Evolutionary conservation across 2,113 vertebrate genomes (phyloP).

Genomic region (Turnix velox): DNA sequence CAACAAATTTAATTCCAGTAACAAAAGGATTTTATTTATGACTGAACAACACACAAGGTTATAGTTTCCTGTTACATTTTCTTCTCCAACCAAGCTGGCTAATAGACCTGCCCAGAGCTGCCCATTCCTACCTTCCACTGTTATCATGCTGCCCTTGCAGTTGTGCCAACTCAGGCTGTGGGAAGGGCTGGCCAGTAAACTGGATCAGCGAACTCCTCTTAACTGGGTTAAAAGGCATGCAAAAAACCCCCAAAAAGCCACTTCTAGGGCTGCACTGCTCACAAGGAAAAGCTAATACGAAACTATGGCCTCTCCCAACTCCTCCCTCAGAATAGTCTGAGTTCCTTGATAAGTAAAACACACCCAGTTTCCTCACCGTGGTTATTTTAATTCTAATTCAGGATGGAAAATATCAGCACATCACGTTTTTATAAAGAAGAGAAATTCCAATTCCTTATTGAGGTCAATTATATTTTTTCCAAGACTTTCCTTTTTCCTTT

Average conservation of each 20-base stretch:
- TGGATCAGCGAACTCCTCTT: not conserved
- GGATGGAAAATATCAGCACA: not conserved
- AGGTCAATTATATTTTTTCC: not conserved
- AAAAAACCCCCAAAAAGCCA: not conserved
- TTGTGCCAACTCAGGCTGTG: not conserved
- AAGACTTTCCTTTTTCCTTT: not conserved
- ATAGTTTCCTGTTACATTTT: not conserved
- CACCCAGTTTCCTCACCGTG: not conserved
- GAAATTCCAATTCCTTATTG: not conserved
- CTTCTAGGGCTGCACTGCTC: not conserved
- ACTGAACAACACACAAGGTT: rapidly evolving
- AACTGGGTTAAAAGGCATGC: not conserved
- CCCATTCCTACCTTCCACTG: too few species aligned
- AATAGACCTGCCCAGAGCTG: not conserved
- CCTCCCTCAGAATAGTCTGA: not conserved
- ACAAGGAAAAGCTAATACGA: not conserved
- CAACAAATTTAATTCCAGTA: not conserved
- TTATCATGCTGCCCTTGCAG: not conserved
- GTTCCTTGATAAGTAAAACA: not conserved
- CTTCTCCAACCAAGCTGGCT: not conserved
- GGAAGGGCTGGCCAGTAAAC: not conserved
- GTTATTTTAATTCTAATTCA: not conserved
- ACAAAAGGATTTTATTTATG: not conserved
- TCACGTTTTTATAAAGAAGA: not conserved
- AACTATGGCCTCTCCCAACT: not conserved